Evolutionary conservation across 2,888 invertebrate genomes (phyloP).

Genomic region (Lithophane leautieri): DNA sequence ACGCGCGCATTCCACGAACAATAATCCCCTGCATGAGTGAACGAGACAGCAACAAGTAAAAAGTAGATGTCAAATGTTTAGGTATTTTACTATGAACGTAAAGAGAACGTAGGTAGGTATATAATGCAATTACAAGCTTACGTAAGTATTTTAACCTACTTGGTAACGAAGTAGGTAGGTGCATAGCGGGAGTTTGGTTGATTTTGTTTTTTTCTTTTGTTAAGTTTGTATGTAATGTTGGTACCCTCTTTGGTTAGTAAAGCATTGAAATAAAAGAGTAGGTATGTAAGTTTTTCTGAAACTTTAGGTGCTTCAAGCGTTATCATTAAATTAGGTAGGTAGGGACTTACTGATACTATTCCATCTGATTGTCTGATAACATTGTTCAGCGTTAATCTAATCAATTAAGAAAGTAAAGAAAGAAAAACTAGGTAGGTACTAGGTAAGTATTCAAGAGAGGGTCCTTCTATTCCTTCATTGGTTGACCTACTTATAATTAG

Average conservation of each 20-base stretch:
- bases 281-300: slow-evolving; percentile 20
- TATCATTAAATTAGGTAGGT: slow-evolving; percentile 12
- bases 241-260: slow-evolving; percentile 9
- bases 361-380: slow-evolving; percentile 10
- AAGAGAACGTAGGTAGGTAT: slow-evolving; percentile 87
- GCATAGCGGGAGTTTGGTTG: slow-evolving; percentile 53
- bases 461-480: neutral
- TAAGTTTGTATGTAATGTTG: no score
- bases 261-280: neutral
- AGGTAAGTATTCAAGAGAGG: neutral
- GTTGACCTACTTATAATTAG: neutral
- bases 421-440: neutral
- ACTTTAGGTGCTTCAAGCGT: slow-evolving; percentile 15
- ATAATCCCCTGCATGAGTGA: slow-evolving; percentile 85
- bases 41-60: slow-evolving; percentile 85
- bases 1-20: slow-evolving; percentile 89
- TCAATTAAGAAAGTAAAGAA: slow-evolving; percentile 20
- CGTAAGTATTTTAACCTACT: slow-evolving; percentile 87
- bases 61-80: slow-evolving; percentile 90
- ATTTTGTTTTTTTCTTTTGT: slow-evolving; percentile 21
- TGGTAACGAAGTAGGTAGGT: slow-evolving; percentile 72
- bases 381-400: slow-evolving; percentile 17
- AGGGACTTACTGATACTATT: neutral
- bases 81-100: slow-evolving; percentile 88
- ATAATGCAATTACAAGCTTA: slow-evolving; percentile 87